phyloP scores from a whole-genome alignment of 2,888 invertebrate genomes.

The Hypercompe scribonia region DNA sequence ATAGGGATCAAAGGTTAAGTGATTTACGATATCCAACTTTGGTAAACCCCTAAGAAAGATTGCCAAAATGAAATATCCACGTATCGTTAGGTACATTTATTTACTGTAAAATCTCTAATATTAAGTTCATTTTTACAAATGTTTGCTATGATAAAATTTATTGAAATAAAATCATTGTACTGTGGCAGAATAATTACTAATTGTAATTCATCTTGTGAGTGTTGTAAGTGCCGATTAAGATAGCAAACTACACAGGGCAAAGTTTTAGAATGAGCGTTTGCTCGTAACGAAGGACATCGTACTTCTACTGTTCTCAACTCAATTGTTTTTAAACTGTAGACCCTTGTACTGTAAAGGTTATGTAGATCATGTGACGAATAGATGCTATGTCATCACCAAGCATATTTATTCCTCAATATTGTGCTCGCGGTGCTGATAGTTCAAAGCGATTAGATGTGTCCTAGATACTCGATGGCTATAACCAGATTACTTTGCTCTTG shows the following conservation, averaged over 20 bases:
- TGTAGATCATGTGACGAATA: no score
- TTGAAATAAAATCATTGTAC: no score
- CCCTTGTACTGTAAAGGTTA: neutral
- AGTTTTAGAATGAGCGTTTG: neutral
- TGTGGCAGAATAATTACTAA: no score
- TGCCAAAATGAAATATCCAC: neutral
- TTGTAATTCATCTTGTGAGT: no score
- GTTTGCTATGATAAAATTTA: neutral
- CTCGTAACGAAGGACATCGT: neutral
- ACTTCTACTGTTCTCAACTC: neutral
- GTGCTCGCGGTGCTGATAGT: no score
- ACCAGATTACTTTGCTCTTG: no score
- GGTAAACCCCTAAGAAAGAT: neutral
- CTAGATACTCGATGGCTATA: no score
- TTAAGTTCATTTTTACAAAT: neutral
- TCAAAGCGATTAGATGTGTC: no score
- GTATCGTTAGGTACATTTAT: neutral
- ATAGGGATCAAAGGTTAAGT: neutral
- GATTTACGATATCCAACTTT: constrained; percentile 12
- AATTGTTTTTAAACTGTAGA: neutral
- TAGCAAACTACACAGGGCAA: no score
- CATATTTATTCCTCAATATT: no score
- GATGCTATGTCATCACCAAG: no score
- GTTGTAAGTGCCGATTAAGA: no score
- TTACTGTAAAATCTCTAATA: neutral